These are phyloP conservation scores for Chauna torquata DNA, from an alignment of 2,113 vertebrate species.

Conservation along the genomic window DNA sequence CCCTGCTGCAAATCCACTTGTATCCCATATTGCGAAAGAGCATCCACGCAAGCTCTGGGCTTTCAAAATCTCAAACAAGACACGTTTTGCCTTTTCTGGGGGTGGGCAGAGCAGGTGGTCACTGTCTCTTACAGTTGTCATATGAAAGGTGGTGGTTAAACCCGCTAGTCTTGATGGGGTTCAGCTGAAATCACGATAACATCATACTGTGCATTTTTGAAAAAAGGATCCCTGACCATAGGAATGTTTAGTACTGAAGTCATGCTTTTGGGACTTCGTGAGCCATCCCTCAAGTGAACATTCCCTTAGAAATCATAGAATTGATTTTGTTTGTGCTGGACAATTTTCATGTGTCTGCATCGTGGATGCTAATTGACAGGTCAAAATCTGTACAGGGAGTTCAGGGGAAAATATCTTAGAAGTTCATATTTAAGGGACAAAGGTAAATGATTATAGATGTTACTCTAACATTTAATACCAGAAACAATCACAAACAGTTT, in stretches of 20 bases:
- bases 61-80: neutral
- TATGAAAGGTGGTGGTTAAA: neutral
- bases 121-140: neutral
- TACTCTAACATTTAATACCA: neutral
- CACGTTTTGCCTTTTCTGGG: rapidly evolving
- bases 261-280: neutral
- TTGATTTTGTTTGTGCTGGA: slow-evolving; percentile 32
- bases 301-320: slow-evolving; percentile 20
- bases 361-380: neutral
- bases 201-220: neutral
- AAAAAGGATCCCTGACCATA: neutral
- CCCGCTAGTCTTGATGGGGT: neutral
- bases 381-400: neutral
- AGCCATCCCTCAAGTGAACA: neutral
- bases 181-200: neutral
- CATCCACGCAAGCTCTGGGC: neutral
- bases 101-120: neutral
- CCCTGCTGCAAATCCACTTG: neutral
- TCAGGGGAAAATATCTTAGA: neutral
- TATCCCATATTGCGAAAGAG: neutral
- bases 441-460: neutral
- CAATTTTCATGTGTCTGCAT: neutral
- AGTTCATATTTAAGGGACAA: neutral
- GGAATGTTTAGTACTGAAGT: neutral
- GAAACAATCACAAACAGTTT: neutral